Base-by-base conservation (phyloP, 1,140 invertebrate species). In the Chrysopa pallens region DNA sequence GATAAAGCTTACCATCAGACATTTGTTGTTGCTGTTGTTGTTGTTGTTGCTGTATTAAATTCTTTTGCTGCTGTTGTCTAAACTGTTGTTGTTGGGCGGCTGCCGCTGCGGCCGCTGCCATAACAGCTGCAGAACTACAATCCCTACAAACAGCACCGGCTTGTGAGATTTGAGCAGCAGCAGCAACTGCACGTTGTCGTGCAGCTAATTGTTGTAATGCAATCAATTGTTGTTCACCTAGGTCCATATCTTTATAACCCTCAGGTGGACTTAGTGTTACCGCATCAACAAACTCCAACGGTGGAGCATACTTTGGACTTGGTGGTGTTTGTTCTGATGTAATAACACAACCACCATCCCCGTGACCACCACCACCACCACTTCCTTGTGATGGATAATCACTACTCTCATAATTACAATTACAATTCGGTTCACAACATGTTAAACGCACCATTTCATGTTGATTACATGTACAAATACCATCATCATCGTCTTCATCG, bases 191-290 rank as follows among this genome's bases (percentile, higher is more conserved):
- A 12, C 40, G 40, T n/a, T 35, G 42, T 6, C 15, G 15, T 29
- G 37, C 66, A 52, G 72, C 68, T 49, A 72, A 56, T 29, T 68
- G 61, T 63, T 41, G 70, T 59, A 39, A 65, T 57, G 49, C 69
- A 62, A 65, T 63, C 59, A 56, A 33, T 48, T 58, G 48, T 42
- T 70, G 65, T 45, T 70, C 69, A 7, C 63, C 60, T 42, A 72
- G 51, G 15, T 68, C 68, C 62, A 76, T 64, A 53, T 86, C 83
- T 60, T 87, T 86, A 66, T 86, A 87, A 6, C 83, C 83, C 52
- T 87, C 84, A 8, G 84, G 84, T 38, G 84, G 84, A 54, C 82
- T 86, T 6, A 86, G 68, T 3, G 84, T 84, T n/a, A 81, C 80
- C 43, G 78, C 75, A 54, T 80, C 77, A 29, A 73, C 70, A 51